phyloP scores from a whole-genome alignment of 2,888 invertebrate genomes.

The Endomychus coccineus region DNA sequence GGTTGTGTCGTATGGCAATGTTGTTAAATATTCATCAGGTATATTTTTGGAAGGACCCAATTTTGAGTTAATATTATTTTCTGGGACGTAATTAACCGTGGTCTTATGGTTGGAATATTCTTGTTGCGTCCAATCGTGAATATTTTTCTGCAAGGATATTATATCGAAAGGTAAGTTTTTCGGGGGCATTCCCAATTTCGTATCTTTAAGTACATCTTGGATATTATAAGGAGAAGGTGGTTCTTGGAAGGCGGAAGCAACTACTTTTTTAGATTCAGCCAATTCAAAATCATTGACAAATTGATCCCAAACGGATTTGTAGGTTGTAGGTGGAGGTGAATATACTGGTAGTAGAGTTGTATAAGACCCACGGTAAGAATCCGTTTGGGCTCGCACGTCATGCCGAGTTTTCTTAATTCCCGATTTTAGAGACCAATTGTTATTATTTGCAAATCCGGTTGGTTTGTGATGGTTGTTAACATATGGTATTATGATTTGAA shows the following conservation, averaged over 20 bases:
- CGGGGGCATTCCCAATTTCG: conserved; percentile 19
- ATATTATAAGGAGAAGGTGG: conserved; percentile 44
- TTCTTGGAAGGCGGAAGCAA: conserved; percentile 34
- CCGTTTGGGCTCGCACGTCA: neutral
- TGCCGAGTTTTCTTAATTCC: conserved; percentile 9
- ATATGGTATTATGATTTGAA: conserved; percentile 78
- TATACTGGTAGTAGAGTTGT: conserved; percentile 36
- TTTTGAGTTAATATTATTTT: conserved; percentile 40
- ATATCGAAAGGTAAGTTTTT: conserved; percentile 60
- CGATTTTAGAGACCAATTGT: conserved; percentile 3
- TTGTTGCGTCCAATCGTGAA: conserved; percentile 78
- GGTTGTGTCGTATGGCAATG: conserved; percentile 40
- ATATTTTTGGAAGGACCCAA: conserved; percentile 66
- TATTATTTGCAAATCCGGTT: conserved; percentile 25
- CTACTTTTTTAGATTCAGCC: conserved; percentile 45
- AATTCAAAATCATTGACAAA: conserved; percentile 48
- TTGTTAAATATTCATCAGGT: conserved; percentile 68
- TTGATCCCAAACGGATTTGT: conserved; percentile 36
- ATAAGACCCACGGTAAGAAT: conserved; percentile 19
- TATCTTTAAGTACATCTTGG: conserved; percentile 44
- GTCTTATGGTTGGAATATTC: conserved; percentile 51
- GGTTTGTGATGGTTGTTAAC: conserved; percentile 49
- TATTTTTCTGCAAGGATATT: conserved; percentile 69
- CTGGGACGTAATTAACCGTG: conserved; percentile 6
- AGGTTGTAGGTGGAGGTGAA: conserved; percentile 32